Percentiles rank a stretch among this genome's conserved stretches.
These are phyloP conservation scores for Bradypus variegatus DNA, from an alignment of 2,797 vertebrate genomes.

Conservation along the genomic window DNA sequence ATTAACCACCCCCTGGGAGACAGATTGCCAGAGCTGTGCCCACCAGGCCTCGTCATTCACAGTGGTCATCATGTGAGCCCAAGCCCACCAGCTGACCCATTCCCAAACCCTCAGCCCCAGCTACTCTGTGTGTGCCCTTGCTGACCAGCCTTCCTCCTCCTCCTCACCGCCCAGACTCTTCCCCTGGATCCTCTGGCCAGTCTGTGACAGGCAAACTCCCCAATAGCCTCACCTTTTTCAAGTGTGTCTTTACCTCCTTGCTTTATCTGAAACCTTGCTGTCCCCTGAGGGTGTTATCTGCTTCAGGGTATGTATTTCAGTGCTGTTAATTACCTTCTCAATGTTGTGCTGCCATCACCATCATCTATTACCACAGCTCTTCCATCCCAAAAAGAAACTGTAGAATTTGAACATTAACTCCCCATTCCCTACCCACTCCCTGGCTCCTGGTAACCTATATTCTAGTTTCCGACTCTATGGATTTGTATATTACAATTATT, in stretches of 20 bases:
- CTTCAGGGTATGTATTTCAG: background rate
- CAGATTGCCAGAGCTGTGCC: rapidly evolving
- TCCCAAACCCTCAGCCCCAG: background rate
- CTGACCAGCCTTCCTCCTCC: background rate
- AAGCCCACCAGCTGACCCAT: background rate
- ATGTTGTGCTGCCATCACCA: no score
- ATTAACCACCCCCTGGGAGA: background rate
- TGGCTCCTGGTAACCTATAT: no score
- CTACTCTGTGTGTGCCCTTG: rapidly evolving
- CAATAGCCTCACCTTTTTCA: background rate
- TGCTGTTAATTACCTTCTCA: no score
- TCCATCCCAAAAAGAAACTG: no score
- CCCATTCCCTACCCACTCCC: no score
- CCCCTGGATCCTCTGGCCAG: background rate
- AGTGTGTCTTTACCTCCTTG: background rate
- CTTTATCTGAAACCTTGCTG: background rate
- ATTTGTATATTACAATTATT: no score
- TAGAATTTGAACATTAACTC: no score
- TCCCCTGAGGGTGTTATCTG: background rate
- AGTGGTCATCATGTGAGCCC: background rate
- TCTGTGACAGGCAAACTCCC: background rate
- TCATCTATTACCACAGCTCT: no score
- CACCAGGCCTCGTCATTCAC: rapidly evolving
- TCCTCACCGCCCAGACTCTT: background rate
- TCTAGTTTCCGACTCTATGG: no score